Evolutionary conservation across 2,888 invertebrate genomes (phyloP), one percentile per base, ranked within the genome.

Genomic region (Perizoma affinitatum): DNA sequence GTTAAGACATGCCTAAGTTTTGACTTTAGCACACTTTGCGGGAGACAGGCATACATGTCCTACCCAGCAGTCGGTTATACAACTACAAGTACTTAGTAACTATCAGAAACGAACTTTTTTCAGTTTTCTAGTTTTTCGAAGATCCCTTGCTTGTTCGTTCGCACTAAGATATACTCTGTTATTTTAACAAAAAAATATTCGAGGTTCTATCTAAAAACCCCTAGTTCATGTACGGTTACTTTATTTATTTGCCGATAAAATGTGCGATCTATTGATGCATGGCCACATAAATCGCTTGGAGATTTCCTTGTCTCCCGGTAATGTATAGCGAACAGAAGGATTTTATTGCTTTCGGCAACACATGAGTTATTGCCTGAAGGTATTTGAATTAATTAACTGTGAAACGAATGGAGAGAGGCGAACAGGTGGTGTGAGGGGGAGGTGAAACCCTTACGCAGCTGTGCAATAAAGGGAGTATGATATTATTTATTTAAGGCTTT

Each of bases 351-450:
- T 63, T 61, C 42, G 50, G 58, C 52, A 58, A 40, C 46, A 51
- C 50, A 71, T 78, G 78, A 78, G 65, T 76, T 75, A 78, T 72
- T 53, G 68, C 69, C 63, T 57, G 61, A 46, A 67, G 62, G 61
- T 63, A 68, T 68, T 68, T 72, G 72, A 71, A 74, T 78, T 77
- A 77, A 76, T 75, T 57, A 62, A 54, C 48, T 43, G 11, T 22
- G 11, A 9, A 36, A 10, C 5, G 5, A 58, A 55, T 5, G 33
- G 64, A 70, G 38, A 41, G 66, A 51, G 71, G 67, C 38, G 4
- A 7, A 1, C 3, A 7, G 38, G 38, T 1, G 7, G 38, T 6
- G 38, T 0, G 38, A 41, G 42, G 41, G 34, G 48, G 42, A 53
- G 10, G 48, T 55, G 59, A 56, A 56, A 59, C 53, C 56, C 54